Conservation (phyloP, 2,888 invertebrate species). For the Synergus japonicus region DNA sequence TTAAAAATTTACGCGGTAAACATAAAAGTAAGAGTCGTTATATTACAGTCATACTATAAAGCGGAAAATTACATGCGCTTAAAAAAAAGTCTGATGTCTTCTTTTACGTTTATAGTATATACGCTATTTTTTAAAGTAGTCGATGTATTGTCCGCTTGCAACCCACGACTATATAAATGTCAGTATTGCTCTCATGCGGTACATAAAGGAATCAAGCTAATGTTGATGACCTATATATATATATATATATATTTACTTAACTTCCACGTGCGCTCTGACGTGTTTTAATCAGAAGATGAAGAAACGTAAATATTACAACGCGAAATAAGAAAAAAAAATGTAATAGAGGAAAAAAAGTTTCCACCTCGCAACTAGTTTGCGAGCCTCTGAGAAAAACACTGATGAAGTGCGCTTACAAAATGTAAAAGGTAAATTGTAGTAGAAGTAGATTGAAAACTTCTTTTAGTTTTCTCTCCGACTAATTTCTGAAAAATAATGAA, state of each 20-base stretch:
- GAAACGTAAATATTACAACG: neutral
- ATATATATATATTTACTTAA: neutral
- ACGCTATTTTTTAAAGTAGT: too few species aligned
- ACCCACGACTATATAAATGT: too few species aligned
- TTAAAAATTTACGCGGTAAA: too few species aligned
- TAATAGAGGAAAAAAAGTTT: constrained; percentile 8
- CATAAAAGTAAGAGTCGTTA: too few species aligned
- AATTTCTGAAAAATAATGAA: constrained; percentile 1
- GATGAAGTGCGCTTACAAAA: constrained; percentile 10
- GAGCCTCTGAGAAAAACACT: constrained; percentile 10
- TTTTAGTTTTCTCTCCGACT: neutral
- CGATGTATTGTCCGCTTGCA: too few species aligned
- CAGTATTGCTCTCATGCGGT: neutral
- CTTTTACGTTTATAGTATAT: neutral
- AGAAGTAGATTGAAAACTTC: constrained; percentile 9
- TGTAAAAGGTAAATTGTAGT: neutral
- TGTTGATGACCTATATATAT: neutral
- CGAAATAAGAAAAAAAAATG: constrained; percentile 17
- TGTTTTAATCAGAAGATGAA: constrained; percentile 16
- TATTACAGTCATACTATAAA: neutral
- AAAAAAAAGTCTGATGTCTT: neutral
- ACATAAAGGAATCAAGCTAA: neutral
- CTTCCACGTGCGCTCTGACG: neutral
- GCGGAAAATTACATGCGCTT: neutral
- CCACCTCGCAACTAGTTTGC: neutral